Conservation (phyloP, 2,113 vertebrate genomes). For the Thalassoma bifasciatum region DNA sequence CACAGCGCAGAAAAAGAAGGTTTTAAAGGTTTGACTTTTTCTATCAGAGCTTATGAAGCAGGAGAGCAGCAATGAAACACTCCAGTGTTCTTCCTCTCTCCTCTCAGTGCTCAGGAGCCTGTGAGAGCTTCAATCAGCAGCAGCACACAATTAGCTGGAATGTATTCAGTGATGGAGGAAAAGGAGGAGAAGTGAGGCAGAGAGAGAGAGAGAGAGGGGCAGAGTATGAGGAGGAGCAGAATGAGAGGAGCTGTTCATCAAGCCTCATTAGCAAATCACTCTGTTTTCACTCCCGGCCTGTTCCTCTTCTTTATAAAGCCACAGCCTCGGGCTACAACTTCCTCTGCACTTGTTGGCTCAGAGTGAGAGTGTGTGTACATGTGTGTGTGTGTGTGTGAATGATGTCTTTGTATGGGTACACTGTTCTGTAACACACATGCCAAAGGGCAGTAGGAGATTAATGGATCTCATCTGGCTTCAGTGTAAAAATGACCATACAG, state of each 20-base stretch:
- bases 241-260: conserved; percentile 64
- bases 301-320: conserved; percentile 26
- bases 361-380: not conserved
- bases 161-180: conserved; percentile 51
- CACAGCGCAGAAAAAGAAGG: not conserved
- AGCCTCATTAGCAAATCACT: conserved; percentile 54
- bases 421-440: conserved; percentile 52
- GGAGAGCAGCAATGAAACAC: conserved; percentile 30
- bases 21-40: conserved; percentile 13
- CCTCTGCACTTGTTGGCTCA: conserved; percentile 48
- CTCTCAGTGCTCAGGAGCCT: conserved; percentile 40
- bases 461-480: conserved; percentile 51
- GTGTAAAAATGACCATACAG: conserved; percentile 30
- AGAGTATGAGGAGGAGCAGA: conserved; percentile 16
- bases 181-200: conserved; percentile 23
- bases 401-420: conserved; percentile 62
- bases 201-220: not conserved
- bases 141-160: conserved; percentile 59
- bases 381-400: conserved; percentile 60
- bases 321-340: conserved; percentile 40
- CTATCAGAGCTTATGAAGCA: conserved; percentile 37
- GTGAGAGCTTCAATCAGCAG: conserved; percentile 55
- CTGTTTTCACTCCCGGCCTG: conserved; percentile 35
- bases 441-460: conserved; percentile 38
- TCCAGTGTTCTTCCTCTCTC: conserved; percentile 23